Percentiles rank a stretch among this genome's conserved stretches.
phyloP scores from a whole-genome alignment of 2,888 invertebrate genomes.

The Patella pellucida region DNA sequence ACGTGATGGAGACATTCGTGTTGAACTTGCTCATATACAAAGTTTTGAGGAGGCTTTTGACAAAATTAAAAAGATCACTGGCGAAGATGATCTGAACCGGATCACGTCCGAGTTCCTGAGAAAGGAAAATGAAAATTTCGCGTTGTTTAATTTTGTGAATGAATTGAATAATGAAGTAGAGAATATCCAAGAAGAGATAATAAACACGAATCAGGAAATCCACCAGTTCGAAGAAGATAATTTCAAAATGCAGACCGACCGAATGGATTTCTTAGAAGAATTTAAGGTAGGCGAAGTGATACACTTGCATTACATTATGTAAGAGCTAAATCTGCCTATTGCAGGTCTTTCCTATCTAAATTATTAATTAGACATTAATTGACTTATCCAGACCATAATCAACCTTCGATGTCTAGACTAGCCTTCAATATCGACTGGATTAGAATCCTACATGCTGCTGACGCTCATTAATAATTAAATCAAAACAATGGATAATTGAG shows the following conservation, averaged over 20 bases:
- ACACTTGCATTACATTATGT: no score
- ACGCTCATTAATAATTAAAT: no score
- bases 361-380: no score
- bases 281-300: slow-evolving; percentile 43
- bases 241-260: slow-evolving; percentile 41
- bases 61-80: slow-evolving; percentile 76
- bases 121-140: slow-evolving; percentile 90
- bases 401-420: no score
- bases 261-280: slow-evolving; percentile 42
- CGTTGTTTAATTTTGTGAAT: slow-evolving; percentile 87
- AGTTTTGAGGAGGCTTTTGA: slow-evolving; percentile 82
- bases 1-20: slow-evolving; percentile 76
- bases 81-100: slow-evolving; percentile 62
- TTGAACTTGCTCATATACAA: slow-evolving; percentile 79
- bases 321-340: no score
- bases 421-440: no score
- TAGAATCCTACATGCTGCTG: no score
- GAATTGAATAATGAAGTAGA: slow-evolving; percentile 79
- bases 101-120: slow-evolving; percentile 82
- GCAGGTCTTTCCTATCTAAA: no score
- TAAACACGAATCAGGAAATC: slow-evolving; percentile 73
- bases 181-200: slow-evolving; percentile 51
- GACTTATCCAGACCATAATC: no score
- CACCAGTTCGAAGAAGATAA: slow-evolving; percentile 50
- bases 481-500: no score